Evolutionary conservation across 2,113 vertebrate species (phyloP).

Genomic region (Microcebus griseorufus): DNA sequence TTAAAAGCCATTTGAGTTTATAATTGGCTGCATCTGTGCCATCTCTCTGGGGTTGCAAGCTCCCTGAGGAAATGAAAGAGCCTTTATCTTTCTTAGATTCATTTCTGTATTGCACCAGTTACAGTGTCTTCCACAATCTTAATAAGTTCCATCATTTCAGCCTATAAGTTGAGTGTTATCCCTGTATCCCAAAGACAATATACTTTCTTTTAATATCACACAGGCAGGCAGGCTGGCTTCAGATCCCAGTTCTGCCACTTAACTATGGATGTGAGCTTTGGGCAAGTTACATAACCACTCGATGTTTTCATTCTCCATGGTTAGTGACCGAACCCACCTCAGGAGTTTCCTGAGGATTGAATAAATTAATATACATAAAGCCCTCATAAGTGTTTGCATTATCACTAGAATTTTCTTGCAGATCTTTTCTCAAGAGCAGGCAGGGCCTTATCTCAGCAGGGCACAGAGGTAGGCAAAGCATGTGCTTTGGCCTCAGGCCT

Average conservation of each 20-base stretch:
- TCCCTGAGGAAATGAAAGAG: background rate
- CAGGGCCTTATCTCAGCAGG: background rate
- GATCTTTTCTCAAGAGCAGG: background rate
- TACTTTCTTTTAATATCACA: background rate
- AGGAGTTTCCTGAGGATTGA: background rate
- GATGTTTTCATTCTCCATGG: background rate
- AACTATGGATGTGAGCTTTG: background rate
- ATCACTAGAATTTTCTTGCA: background rate
- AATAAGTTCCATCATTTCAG: background rate
- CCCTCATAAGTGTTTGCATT: background rate
- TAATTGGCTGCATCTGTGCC: background rate
- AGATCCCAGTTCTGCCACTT: background rate
- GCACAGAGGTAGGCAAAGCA: background rate
- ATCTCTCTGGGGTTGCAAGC: background rate
- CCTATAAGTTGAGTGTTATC: background rate
- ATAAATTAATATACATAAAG: background rate
- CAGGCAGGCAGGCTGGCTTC: background rate
- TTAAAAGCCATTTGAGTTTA: background rate
- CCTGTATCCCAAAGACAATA: background rate
- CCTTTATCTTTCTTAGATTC: background rate
- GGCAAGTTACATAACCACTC: background rate
- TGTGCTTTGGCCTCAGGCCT: background rate
- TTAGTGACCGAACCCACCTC: background rate
- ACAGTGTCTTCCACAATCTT: background rate
- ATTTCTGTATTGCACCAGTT: background rate